Base-by-base conservation (phyloP, 2,797 vertebrate genomes). In the Varecia variegata region DNA sequence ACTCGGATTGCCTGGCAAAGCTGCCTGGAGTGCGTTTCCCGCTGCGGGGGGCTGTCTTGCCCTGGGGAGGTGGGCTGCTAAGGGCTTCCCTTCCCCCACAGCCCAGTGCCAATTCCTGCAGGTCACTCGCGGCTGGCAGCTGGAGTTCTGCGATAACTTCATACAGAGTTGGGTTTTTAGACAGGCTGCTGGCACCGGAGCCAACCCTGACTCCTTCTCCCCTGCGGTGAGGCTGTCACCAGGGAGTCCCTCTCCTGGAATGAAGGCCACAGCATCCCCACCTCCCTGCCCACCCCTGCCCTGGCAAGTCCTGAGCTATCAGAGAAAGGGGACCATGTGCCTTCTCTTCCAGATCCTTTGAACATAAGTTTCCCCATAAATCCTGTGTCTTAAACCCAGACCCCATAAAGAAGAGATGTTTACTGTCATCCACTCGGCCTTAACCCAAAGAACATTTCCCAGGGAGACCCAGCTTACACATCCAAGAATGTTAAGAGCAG, bases 201-300 rank as follows among this genome's bases (percentile, higher is more conserved):
- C 38, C 54, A 70, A 17, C 30, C 47, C 70, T 56, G 23, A 47
- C 30, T 45, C 65, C 20, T 40, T 30, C 21, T 23, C 15, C 8
- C 5, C 45, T 0, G 2, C 2, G 13, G 27, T 0, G 13, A 45
- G 70, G 50, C 82, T 5, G 0, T 45, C 47, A 25, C 23, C 45
- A 50, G 50, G 11, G 7, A 1, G 38, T 4, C 9, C 2, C 9
- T 54, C 4, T 76, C 38, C 50, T 38, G 62, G 45, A 38, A 18
- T 14, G 8, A 87, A 45, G 67, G 18, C n/a, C 70, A 38, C 14
- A 0, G 1, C 3, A n/a, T 40, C 3, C 52, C 21, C 73, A 12
- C 25, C 62, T 1, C 25, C 10, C 4, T 6, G 13, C 3, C 58
- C 20, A 10, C 18, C 5, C 50, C 15, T 27, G 13, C 7, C 15